Evolutionary conservation across 2,113 vertebrate genomes (phyloP), one percentile per base, ranked within the genome.

Genomic region (Myrmecobius fasciatus): DNA sequence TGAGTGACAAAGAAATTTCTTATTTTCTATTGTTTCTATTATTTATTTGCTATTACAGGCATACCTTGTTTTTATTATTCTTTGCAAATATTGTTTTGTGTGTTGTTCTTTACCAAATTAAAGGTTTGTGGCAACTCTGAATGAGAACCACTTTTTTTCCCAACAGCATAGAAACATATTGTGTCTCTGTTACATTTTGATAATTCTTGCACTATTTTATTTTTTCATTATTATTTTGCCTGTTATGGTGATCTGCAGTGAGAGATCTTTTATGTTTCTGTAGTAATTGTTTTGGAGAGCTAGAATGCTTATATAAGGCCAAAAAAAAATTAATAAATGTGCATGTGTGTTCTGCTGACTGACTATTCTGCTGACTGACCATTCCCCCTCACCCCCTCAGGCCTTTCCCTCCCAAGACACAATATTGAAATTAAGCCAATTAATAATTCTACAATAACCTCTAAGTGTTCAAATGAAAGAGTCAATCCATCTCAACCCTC

Each of bases 1-100:
- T 25, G 88, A 22, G 67, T 43, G 26, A 94, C 0, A 95, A 95
- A 47, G n/a, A 93, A 96, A 93, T 91, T 49, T 4, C 89, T 51
- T 51, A 10, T 51, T 51, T 51, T 51, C 49, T 51, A 51, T 51
- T 51, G 9, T 51, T 51, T 51, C 49, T 51, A 51, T 51, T 51
- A 51, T 51, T 51, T 10, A 51, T 10, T 43, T 83, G 22, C 67
- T 43, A 43, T 22, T 43, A 83, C n/a, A 43, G 36, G n/a, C 17
- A 43, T 2, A 22, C 7, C 4, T 43, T 4, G 3, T 83, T 43
- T 24, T 83, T 43, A 24, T 83, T 43, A 43, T 43, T 43, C 67
- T 83, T 83, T 43, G 36, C 36, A 83, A 14, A n/a, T 75, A 20
- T 36, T 14, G 28, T 51, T 51, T 0, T 51, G 49, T 51, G 6